Evolutionary conservation across 2,797 vertebrate species (phyloP).

Genomic region (Denticeps clupeoides): DNA sequence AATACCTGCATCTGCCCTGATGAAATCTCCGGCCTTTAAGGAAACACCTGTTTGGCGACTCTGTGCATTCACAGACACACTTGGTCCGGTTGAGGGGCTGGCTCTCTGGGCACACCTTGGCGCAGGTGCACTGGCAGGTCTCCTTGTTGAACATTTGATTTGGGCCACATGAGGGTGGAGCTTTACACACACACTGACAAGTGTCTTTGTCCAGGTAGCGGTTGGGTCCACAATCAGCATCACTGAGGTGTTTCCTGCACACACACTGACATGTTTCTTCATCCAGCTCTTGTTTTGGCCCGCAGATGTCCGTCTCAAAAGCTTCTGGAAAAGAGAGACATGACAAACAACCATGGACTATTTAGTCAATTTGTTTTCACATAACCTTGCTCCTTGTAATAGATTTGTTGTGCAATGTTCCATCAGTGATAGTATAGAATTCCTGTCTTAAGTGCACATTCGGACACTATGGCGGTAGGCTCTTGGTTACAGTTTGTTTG

Average conservation of each 20-base stretch:
- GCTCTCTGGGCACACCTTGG: constrained; percentile 71
- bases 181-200: constrained; percentile 78
- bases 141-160: constrained; percentile 74
- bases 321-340: constrained; percentile 42
- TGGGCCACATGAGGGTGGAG: constrained; percentile 58
- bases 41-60: constrained; percentile 86
- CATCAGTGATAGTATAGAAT: constrained; percentile 16
- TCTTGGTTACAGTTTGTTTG: constrained; percentile 26
- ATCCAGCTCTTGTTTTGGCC: constrained; percentile 79
- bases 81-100: constrained; percentile 80
- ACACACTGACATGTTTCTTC: constrained; percentile 85
- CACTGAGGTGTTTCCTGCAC: constrained; percentile 56
- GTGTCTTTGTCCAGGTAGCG: constrained; percentile 71
- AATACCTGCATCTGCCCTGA: constrained; percentile 86
- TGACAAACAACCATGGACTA: no score
- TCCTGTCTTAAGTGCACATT: constrained; percentile 8
- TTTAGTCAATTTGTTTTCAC: no score
- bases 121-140: constrained; percentile 78
- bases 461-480: background rate
- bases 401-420: background rate
- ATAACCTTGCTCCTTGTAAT: no score
- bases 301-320: constrained; percentile 67
- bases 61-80: constrained; percentile 83
- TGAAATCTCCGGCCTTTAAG: constrained; percentile 82
- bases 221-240: constrained; percentile 68